Evolutionary conservation across 2,113 vertebrate species (phyloP).

Genomic region (Rattus norvegicus): GRCr8 NC_086033.1:68432001-68432500

Average conservation of each 20-base stretch:
- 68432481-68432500: slow-evolving; percentile 24
- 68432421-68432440: not conserved
- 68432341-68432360: not conserved
- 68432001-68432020: not conserved
- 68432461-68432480: not conserved
- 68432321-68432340: not conserved
- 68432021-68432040: not conserved
- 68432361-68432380: not conserved
- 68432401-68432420: not conserved
- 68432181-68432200: slow-evolving; percentile 27
- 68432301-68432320: slow-evolving; percentile 1
- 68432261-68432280: not conserved
- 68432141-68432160: not conserved
- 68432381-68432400: not conserved
- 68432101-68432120: not conserved
- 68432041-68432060: not conserved
- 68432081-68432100: not conserved
- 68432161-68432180: not conserved
- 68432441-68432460: not conserved
- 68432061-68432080: not conserved
- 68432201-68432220: not conserved
- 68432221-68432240: not conserved
- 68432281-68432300: not conserved
- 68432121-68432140: not conserved
- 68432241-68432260: not conserved